Percentiles rank a stretch among this genome's conserved stretches.
phyloP scores from a whole-genome alignment of 2,888 invertebrate genomes.

The Graphium colonna region DNA sequence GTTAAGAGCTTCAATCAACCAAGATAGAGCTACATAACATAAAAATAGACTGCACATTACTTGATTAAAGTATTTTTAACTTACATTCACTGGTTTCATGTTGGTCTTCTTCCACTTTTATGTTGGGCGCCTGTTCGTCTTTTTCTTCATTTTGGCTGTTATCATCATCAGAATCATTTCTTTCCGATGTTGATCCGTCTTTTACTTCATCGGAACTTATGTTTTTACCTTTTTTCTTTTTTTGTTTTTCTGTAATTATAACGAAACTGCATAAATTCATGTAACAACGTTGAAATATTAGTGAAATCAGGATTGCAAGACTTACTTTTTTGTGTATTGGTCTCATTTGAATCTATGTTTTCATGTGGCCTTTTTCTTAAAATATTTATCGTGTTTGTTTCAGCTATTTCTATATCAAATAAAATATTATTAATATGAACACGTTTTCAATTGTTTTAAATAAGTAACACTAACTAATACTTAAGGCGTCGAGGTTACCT shows the following conservation, averaged over 20 bases:
- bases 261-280: neutral
- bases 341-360: constrained; percentile 5
- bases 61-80: too few relatives aligned
- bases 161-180: neutral
- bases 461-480: too few relatives aligned
- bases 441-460: too few relatives aligned
- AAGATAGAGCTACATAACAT: too few relatives aligned
- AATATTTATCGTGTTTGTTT: neutral
- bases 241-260: constrained; percentile 13
- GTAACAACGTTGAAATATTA: too few relatives aligned
- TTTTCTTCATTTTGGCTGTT: constrained; percentile 5
- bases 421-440: neutral
- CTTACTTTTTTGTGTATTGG: constrained; percentile 16
- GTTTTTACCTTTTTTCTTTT: constrained; percentile 27
- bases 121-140: constrained; percentile 29
- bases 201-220: constrained; percentile 16
- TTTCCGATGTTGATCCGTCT: constrained; percentile 5
- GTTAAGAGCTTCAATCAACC: too few relatives aligned
- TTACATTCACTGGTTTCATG: constrained; percentile 54
- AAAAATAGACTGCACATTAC: too few relatives aligned
- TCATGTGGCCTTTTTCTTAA: constrained; percentile 17
- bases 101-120: constrained; percentile 33
- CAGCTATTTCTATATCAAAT: neutral
- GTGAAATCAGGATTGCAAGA: too few relatives aligned
- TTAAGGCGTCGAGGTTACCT: constrained; percentile 19